These are phyloP conservation scores for Apeltes quadracus DNA, from an alignment of 2,113 vertebrate species.

Conservation along the genomic window DNA sequence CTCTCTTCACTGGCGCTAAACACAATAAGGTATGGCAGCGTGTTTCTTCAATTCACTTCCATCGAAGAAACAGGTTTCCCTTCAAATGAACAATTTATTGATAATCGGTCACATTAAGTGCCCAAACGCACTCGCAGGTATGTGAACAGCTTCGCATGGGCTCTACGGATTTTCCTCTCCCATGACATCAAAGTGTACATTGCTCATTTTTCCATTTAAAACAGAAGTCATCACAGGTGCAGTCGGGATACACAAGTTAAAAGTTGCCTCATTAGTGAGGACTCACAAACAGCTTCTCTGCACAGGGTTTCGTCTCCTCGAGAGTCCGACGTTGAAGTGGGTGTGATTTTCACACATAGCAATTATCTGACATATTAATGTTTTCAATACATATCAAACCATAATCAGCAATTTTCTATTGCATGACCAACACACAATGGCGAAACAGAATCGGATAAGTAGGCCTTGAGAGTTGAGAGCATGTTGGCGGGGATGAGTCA, in stretches of 20 bases:
- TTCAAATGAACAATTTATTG: constrained; percentile 99
- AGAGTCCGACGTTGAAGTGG: constrained; percentile 69
- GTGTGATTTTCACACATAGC: constrained; percentile 50
- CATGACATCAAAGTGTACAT: constrained; percentile 98
- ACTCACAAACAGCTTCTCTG: constrained; percentile 88
- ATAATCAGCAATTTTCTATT: constrained; percentile 46
- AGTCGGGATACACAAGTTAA: constrained; percentile 96
- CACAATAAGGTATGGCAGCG: constrained; percentile 80
- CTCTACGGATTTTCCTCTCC: constrained; percentile 90
- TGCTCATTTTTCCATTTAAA: constrained; percentile 97
- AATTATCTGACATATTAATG: constrained; percentile 52
- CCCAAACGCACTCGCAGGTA: constrained; percentile 88
- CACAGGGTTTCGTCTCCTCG: constrained; percentile 71
- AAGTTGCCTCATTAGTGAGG: constrained; percentile 93
- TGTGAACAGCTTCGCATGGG: constrained; percentile 94
- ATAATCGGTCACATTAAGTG: constrained; percentile 95
- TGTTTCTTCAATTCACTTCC: constrained; percentile 94
- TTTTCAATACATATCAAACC: constrained; percentile 64
- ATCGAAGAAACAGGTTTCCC: constrained; percentile 95
- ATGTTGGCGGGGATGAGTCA: constrained; percentile 50
- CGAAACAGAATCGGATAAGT: constrained; percentile 54
- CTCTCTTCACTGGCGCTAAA: constrained; percentile 74
- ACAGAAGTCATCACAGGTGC: constrained; percentile 98
- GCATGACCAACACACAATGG: constrained; percentile 58
- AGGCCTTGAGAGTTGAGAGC: constrained; percentile 48